Evolutionary conservation across 1,140 invertebrate genomes (phyloP), one percentile per base, ranked within the genome.

Genomic region (Drosophila guanche): DNA sequence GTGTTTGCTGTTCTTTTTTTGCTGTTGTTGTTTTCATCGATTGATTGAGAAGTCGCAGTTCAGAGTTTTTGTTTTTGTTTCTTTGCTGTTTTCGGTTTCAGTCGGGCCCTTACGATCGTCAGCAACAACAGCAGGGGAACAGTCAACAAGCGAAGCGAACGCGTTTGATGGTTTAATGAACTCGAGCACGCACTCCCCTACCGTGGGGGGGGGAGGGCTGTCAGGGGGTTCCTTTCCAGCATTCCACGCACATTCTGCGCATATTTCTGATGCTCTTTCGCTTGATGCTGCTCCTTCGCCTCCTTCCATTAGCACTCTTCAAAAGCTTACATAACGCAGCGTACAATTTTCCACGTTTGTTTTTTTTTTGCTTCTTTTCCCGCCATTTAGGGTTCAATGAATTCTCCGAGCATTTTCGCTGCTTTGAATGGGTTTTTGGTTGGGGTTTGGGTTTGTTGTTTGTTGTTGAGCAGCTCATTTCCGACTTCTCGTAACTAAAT

Each of bases 331-430:
- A 76, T 76, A 85, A 84, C 58, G 66, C 43, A 57, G 59, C 27
- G 66, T 12, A 79, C 62, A 8, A 37, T 48, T 83, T 66, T 51
- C 46, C 22, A 7, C 37, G 43, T 8, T 43, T 37, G 20, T 52
- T 37, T 52, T 60, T 52, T 37, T 52, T 60, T 69, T 40, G 5
- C 20, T 14, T 46, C 46, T 37, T 58, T 41, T 42, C 41, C 60
- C 43, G 58, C 29, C 58, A 29, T 23, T 20, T 47, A 41, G 79
- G 60, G 79, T 84, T 84, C 79, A 84, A 84, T 79, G 79, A 85
- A 84, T 85, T 76, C 54, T 12, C 40, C 42, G 45, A 48, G 43
- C 50, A 84, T 79, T 85, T 83, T 84, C 76, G 79, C 79, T 84
- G 76, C 80, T 78, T 56, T 61, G 25, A 37, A 12, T 37, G 33